Evolutionary conservation across 2,113 vertebrate species (phyloP).

Genomic region (Chiloscyllium plagiosum): DNA sequence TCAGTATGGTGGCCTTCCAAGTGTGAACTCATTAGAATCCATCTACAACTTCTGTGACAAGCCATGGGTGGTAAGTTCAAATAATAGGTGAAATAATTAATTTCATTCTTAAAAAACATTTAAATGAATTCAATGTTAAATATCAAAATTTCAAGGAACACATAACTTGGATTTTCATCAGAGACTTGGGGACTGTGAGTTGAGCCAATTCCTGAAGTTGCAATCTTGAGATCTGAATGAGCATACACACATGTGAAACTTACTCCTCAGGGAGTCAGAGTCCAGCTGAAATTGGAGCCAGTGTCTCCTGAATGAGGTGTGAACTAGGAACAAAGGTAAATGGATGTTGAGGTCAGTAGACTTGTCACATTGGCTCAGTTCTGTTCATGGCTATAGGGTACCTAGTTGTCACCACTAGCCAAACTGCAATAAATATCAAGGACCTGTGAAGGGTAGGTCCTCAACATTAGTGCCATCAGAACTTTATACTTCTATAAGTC

Average conservation of each 20-base stretch:
- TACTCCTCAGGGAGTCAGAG: not conserved
- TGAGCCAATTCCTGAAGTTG: not conserved
- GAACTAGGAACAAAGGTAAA: too few relatives aligned
- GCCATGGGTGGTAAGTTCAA: conserved; percentile 85
- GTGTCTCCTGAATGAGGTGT: not conserved
- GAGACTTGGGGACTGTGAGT: not conserved
- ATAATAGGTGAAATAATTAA: not conserved
- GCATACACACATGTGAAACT: not conserved
- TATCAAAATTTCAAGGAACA: not conserved
- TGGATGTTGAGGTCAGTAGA: not conserved
- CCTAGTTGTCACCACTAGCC: too few relatives aligned
- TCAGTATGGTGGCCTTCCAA: conserved; percentile 85
- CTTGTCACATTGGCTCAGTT: not conserved
- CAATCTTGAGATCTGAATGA: not conserved
- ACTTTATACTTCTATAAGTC: too few relatives aligned
- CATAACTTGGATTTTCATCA: not conserved
- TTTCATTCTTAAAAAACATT: not conserved
- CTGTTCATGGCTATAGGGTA: not conserved
- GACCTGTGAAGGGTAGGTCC: too few relatives aligned
- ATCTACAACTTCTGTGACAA: conserved; percentile 98
- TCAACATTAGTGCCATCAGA: too few relatives aligned
- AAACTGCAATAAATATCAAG: too few relatives aligned
- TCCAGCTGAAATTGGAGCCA: not conserved
- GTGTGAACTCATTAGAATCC: conserved; percentile 88
- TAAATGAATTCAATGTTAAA: not conserved